phyloP scores from a whole-genome alignment of 2,797 vertebrate species.

The Antennarius maculatus region DNA sequence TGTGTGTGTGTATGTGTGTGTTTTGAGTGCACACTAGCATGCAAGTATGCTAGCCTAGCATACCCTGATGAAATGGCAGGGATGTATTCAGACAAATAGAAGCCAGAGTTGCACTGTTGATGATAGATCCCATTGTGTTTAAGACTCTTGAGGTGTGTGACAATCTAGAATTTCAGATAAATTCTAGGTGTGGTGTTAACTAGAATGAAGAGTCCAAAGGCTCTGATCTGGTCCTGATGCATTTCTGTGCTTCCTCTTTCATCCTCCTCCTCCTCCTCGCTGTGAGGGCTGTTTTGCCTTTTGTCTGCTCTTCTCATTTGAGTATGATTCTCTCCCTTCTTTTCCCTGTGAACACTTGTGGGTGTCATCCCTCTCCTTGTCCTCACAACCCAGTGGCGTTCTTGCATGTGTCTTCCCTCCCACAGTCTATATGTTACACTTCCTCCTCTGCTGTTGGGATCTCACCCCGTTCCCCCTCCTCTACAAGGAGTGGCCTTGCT shows the following conservation, averaged over 20 bases:
- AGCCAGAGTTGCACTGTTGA: conserved; percentile 70
- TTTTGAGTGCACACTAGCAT: conserved; percentile 57
- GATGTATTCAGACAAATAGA: conserved; percentile 69
- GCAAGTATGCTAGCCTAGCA: conserved; percentile 48
- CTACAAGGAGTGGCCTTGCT: conserved; percentile 50
- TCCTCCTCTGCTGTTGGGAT: conserved; percentile 56
- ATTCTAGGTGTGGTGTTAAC: conserved; percentile 74
- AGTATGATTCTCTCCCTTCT: conserved; percentile 40
- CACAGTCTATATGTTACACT: conserved; percentile 59
- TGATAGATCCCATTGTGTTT: conserved; percentile 61
- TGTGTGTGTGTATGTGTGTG: conserved; percentile 54
- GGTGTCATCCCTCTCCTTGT: conserved; percentile 51
- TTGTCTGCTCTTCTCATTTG: conserved; percentile 43
- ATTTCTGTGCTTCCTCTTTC: conserved; percentile 61
- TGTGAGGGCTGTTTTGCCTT: conserved; percentile 26
- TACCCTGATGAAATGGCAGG: conserved; percentile 56
- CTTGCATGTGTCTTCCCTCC: conserved; percentile 61
- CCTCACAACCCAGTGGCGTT: conserved; percentile 47
- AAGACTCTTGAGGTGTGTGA: conserved; percentile 60
- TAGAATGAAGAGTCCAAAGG: conserved; percentile 78
- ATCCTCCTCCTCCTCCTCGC: conserved; percentile 1
- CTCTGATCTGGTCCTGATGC: conserved; percentile 80
- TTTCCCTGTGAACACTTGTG: conserved; percentile 56
- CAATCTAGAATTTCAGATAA: conserved; percentile 60
- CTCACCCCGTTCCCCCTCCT: conserved; percentile 36